Conservation (phyloP, 2,888 invertebrate species). For the Gnatocerus cornutus region DNA sequence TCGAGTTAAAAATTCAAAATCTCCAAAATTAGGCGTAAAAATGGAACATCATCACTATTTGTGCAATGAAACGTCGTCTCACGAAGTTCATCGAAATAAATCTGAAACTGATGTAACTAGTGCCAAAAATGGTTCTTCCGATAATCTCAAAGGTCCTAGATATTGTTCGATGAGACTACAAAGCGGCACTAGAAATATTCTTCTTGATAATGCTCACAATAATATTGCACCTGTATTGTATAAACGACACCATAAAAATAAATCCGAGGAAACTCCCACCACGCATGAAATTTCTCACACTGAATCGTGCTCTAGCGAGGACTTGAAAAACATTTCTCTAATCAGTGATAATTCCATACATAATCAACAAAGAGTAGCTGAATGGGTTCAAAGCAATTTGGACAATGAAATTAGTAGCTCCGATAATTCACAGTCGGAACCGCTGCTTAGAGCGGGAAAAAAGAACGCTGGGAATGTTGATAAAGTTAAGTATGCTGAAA, state of each 20-base stretch:
- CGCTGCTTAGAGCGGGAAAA: constrained; percentile 52
- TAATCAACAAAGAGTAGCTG: constrained; percentile 75
- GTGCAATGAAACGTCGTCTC: constrained; percentile 56
- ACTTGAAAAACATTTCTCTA: constrained; percentile 54
- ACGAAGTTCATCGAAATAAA: constrained; percentile 55
- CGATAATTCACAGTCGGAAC: constrained; percentile 65
- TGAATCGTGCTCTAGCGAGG: constrained; percentile 57
- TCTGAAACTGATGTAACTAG: constrained; percentile 54
- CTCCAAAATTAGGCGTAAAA: constrained; percentile 31
- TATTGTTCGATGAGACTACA: constrained; percentile 85
- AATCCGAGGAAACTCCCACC: constrained; percentile 44
- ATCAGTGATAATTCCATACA: constrained; percentile 59
- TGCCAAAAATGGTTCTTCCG: constrained; percentile 57
- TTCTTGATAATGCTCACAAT: constrained; percentile 85
- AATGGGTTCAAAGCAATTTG: constrained; percentile 82
- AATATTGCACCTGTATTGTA: constrained; percentile 83
- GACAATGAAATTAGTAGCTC: constrained; percentile 72
- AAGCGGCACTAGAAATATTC: constrained; percentile 85
- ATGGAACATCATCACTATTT: constrained; percentile 57
- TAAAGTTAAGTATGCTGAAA: constrained; percentile 76
- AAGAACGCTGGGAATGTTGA: constrained; percentile 70
- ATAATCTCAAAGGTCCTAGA: constrained; percentile 75
- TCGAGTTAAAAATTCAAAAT: constrained; percentile 43
- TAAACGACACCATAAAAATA: constrained; percentile 71
- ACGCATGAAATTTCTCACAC: constrained; percentile 51